Conservation (phyloP, 2,797 vertebrate species). For the Macropodus opercularis region DNA sequence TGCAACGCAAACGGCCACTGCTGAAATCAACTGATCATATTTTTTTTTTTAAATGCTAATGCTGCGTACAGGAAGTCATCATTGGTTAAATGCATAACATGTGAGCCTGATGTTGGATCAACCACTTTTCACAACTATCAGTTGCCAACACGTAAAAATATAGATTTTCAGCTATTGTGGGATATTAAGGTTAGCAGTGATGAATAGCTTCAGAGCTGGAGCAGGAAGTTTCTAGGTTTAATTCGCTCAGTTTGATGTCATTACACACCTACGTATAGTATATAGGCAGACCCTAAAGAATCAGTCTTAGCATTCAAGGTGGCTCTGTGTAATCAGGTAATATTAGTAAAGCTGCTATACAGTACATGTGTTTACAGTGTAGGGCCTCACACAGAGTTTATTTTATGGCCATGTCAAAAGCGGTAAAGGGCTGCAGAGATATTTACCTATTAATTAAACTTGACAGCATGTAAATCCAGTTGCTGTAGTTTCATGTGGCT, state of each 20-base stretch:
- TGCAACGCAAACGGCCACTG: constrained; percentile 30
- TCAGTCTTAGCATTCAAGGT: not conserved
- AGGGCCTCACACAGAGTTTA: no score
- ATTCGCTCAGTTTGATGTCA: not conserved
- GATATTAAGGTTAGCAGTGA: constrained; percentile 22
- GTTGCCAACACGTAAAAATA: constrained; percentile 7
- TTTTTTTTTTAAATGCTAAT: no score
- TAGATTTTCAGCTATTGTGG: constrained; percentile 14
- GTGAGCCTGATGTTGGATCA: not conserved
- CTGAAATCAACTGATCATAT: constrained; percentile 10
- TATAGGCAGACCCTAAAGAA: not conserved
- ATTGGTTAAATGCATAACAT: not conserved
- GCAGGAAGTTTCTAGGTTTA: not conserved
- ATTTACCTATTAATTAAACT: not conserved
- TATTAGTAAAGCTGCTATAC: not conserved
- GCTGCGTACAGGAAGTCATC: not conserved
- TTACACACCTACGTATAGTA: not conserved
- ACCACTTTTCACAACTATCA: not conserved
- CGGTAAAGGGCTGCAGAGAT: not conserved
- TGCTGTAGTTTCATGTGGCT: not conserved
- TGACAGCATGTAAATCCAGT: not conserved
- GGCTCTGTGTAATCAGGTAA: not conserved
- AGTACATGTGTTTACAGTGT: not conserved
- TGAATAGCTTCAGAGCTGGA: constrained; percentile 12
- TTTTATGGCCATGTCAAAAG: constrained; percentile 12